These are phyloP conservation scores for Tipula lateralis DNA, from an alignment of 2,888 invertebrate genomes.

Conservation along the genomic window DNA sequence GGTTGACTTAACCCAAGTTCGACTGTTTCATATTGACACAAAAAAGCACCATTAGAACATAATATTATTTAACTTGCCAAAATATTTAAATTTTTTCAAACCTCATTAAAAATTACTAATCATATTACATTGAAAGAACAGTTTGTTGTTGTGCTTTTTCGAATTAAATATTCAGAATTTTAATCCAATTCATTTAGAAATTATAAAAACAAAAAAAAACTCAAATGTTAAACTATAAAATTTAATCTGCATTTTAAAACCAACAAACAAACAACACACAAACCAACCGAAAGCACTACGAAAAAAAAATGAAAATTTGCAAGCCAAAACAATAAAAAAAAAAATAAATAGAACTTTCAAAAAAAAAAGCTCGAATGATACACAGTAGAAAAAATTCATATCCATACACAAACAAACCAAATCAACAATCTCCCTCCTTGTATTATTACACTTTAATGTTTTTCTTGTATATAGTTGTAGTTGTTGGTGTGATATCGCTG, in stretches of 20 bases:
- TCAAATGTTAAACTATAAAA: neutral
- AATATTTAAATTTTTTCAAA: neutral
- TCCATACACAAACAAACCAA: neutral
- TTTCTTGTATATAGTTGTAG: neutral
- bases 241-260: conserved; percentile 19
- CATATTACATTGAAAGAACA: neutral
- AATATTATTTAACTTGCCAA: neutral
- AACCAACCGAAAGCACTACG: neutral
- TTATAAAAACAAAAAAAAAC: neutral
- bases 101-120: conserved; percentile 13
- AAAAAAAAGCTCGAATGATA: neutral
- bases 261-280: neutral
- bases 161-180: neutral
- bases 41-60: neutral
- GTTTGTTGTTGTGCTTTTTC: neutral
- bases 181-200: conserved; percentile 1
- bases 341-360: neutral
- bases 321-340: conserved; percentile 19
- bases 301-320: neutral
- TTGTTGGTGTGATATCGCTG: neutral
- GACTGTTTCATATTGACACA: neutral
- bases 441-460: neutral
- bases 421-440: neutral
- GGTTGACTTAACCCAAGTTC: no score
- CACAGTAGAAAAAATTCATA: neutral